A percentile compares a stretch with the other conserved stretches of the same genome.
These are phyloP conservation scores for Danaus chrysippus DNA, from an alignment of 2,888 invertebrate species.

Conservation along the genomic window DNA sequence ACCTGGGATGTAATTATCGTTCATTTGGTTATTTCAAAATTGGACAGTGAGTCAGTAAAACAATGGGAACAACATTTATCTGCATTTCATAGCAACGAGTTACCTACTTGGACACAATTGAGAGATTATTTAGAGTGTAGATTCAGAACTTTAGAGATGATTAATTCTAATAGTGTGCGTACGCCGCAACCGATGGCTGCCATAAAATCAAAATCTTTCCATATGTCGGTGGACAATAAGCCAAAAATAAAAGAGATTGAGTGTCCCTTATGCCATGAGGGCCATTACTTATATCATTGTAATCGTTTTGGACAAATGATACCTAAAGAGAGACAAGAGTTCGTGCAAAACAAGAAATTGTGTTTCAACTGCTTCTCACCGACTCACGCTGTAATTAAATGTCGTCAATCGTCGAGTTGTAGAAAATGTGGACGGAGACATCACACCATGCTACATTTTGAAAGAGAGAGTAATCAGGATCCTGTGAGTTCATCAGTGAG, in stretches of 20 bases:
- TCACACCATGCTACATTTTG: conserved; percentile 28
- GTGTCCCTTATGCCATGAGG: too few relatives aligned
- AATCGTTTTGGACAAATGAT: conserved; percentile 20
- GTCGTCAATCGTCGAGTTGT: conserved; percentile 23
- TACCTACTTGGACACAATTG: conserved; percentile 7
- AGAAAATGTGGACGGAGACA: conserved; percentile 28
- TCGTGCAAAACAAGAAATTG: conserved; percentile 20
- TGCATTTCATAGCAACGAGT: not conserved
- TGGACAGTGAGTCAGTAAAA: conserved; percentile 25
- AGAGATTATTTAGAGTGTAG: conserved; percentile 8
- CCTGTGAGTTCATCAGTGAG: not conserved
- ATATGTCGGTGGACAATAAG: not conserved
- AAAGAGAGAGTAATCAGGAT: conserved; percentile 11
- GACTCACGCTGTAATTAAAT: conserved; percentile 20
- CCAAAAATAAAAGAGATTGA: too few relatives aligned
- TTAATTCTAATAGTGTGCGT: not conserved
- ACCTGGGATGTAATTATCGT: conserved; percentile 29
- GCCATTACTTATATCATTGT: conserved; percentile 10
- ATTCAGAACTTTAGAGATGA: conserved; percentile 9
- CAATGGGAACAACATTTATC: conserved; percentile 16
- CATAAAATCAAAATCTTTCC: not conserved
- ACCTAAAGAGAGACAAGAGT: conserved; percentile 18
- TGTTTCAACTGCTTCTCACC: conserved; percentile 26
- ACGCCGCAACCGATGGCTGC: not conserved
- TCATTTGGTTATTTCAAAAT: conserved; percentile 27